Conservation (phyloP, 2,113 vertebrate species). For the Rhynchopsitta pachyrhyncha region DNA sequence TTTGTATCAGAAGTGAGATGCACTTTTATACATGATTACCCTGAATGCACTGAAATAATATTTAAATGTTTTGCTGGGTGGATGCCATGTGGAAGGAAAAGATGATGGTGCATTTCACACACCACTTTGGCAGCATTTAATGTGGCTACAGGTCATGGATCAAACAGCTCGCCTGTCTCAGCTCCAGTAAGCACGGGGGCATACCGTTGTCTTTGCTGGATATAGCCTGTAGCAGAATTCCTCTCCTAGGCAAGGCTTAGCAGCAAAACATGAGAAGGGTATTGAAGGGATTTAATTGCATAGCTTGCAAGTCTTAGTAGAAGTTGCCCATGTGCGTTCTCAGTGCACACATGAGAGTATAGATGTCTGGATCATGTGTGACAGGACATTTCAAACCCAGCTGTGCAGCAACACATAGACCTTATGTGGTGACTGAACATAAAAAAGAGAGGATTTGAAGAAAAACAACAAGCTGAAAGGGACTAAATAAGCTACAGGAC, state of each 20-base stretch:
- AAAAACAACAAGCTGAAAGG: background rate
- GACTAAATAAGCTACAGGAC: background rate
- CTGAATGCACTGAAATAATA: background rate
- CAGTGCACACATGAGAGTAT: background rate
- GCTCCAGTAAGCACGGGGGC: background rate
- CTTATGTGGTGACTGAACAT: background rate
- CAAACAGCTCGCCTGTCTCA: background rate
- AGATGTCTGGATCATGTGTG: background rate
- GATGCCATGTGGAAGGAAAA: background rate
- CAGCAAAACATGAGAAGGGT: slow-evolving; percentile 10
- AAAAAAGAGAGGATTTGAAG: background rate
- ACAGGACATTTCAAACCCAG: background rate
- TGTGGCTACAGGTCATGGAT: fast-evolving
- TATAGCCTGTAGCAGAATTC: slow-evolving; percentile 1
- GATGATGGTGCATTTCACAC: background rate
- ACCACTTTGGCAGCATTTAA: background rate
- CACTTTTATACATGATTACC: background rate
- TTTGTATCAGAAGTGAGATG: background rate
- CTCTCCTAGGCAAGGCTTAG: background rate
- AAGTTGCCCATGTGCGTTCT: background rate
- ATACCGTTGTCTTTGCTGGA: background rate
- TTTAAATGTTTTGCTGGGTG: background rate
- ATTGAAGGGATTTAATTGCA: slow-evolving; percentile 15
- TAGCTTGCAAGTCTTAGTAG: background rate
- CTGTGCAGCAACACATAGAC: background rate